These are phyloP conservation scores for Eulemur macaco DNA, from an alignment of 2,113 vertebrate genomes.

Conservation along the genomic window DNA sequence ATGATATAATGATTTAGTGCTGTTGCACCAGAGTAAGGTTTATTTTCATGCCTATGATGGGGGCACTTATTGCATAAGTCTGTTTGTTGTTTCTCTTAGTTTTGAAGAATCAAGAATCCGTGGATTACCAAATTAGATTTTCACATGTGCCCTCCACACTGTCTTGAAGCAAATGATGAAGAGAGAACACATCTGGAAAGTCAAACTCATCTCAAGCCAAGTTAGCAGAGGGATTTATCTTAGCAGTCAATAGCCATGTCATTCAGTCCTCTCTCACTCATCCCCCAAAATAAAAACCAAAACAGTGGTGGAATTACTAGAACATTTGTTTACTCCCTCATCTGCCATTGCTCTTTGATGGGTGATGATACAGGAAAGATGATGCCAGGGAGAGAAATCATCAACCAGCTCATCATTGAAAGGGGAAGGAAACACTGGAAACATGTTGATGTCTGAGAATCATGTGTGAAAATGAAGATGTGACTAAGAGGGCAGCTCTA, in stretches of 20 bases:
- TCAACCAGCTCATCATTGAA: neutral
- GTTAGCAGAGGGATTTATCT: neutral
- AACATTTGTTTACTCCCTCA: neutral
- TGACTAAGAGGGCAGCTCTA: neutral
- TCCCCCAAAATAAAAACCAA: neutral
- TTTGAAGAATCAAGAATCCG: neutral
- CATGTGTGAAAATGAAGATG: neutral
- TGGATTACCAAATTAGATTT: neutral
- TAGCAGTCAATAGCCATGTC: neutral
- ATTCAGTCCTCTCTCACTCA: neutral
- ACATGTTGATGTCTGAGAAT: neutral
- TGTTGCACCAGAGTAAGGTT: neutral
- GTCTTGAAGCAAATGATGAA: constrained; percentile 29
- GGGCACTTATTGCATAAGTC: neutral
- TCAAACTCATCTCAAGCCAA: neutral
- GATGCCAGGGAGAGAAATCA: neutral
- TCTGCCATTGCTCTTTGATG: neutral
- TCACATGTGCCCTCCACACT: neutral
- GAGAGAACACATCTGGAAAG: neutral
- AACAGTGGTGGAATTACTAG: neutral
- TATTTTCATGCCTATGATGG: neutral
- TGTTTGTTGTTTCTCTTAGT: neutral
- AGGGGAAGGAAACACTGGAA: neutral
- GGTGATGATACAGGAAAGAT: neutral
- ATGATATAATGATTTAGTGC: neutral